A percentile compares a stretch with the other conserved stretches of the same genome.
Conservation (phyloP, 2,888 invertebrate species). For the Gisinianus flammeolus region DNA sequence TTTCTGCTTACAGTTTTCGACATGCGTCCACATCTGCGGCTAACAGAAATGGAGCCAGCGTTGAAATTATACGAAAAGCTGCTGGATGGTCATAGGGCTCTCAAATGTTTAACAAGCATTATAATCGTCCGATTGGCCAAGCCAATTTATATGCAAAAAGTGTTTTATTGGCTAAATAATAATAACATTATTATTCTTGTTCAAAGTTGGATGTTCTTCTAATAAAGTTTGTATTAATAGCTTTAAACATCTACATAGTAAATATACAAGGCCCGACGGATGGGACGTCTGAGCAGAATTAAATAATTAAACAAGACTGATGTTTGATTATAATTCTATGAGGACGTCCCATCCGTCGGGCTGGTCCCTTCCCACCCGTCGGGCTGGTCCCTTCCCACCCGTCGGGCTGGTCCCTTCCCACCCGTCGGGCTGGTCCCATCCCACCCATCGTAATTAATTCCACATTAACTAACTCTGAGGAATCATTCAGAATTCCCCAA, state of each 20-base stretch:
- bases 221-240: neutral
- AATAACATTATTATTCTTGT: neutral
- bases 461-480: too few relatives aligned
- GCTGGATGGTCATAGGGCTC: constrained; percentile 32
- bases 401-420: too few relatives aligned
- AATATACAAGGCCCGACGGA: too few relatives aligned
- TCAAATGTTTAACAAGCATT: constrained; percentile 9
- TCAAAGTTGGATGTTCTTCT: neutral
- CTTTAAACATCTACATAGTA: neutral
- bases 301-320: too few relatives aligned
- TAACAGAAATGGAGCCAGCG: neutral
- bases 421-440: too few relatives aligned
- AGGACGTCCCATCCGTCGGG: too few relatives aligned
- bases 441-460: too few relatives aligned
- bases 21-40: constrained; percentile 29
- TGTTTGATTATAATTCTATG: too few relatives aligned
- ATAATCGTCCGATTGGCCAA: constrained; percentile 16
- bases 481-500: too few relatives aligned
- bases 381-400: too few relatives aligned
- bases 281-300: too few relatives aligned
- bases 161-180: neutral
- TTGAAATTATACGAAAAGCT: neutral
- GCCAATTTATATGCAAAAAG: neutral
- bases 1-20: constrained; percentile 25
- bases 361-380: too few relatives aligned